Base-by-base conservation (phyloP, 1,140 invertebrate species). In the Cydia splendana region DNA sequence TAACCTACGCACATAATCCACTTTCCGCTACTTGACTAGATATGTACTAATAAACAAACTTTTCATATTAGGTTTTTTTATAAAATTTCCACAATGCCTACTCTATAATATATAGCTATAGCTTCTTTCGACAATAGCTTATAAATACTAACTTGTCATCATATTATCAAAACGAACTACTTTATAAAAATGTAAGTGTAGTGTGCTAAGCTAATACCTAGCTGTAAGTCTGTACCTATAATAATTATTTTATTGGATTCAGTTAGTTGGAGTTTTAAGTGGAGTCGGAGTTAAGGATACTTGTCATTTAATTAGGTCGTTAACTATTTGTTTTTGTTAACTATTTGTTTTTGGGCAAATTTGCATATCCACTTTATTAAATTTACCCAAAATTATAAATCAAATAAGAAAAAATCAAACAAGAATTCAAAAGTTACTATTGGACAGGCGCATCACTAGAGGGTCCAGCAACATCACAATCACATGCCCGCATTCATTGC, bases 391-490 rank as follows among this genome's bases (percentile, higher is more conserved):
- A 18, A n/a, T n/a, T n/a, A 6, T 53, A 75, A 10, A 57, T 28
- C n/a, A n/a, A 42, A 77, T 20, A 75, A 42, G 20, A 69, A 20
- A 57, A 48, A 62, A 24, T 10, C 15, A 57, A 5, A 62, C 9
- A 24, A 62, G 4, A 20, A 12, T 62, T 62, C 15, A 48, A 48
- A 12, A 48, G 51, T 18, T 20, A n/a, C 18, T 15, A 30, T 34
- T 38, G 65, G 12, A 71, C 20, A 1, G 34, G 30, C 2, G 81
- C 87, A 80, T 80, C 87, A 84, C 86, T 87, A 88, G 18, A 28
- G 75, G 28, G 62, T 69, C 74, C 53, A 86, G 81, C 83, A 86
- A 90, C 87, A 89, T 83, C 81, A 90, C 86, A 90, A 90, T 87
- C 86, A 87, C 83, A 87, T 88, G 84, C 86, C 84, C 81, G 82